These are phyloP conservation scores for Pterophyllum scalare DNA, from an alignment of 2,113 vertebrate genomes.

Conservation along the genomic window DNA sequence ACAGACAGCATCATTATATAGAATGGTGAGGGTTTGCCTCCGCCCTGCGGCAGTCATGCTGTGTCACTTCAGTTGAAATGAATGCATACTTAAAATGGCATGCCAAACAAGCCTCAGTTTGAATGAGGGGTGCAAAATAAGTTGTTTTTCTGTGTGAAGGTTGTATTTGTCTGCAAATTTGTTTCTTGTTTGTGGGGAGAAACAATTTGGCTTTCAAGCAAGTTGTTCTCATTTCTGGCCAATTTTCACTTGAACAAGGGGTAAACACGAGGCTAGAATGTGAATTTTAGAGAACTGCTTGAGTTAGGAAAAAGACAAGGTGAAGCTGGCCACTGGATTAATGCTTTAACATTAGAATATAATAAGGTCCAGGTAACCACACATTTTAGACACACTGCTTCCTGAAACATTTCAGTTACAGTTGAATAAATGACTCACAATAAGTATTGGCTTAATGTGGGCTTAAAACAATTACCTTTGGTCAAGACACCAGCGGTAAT, in stretches of 20 bases:
- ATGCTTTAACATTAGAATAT: not conserved
- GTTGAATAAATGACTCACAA: not conserved
- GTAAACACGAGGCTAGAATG: not conserved
- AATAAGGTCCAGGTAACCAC: not conserved
- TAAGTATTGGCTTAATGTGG: not conserved
- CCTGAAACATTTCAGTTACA: not conserved
- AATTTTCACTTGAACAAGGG: not conserved
- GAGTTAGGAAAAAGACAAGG: not conserved
- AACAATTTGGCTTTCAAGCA: slow-evolving; percentile 11
- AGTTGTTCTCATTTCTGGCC: not conserved
- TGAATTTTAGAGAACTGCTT: not conserved
- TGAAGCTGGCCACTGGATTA: not conserved
- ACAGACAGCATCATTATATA: slow-evolving; percentile 57
- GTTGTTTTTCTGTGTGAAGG: not conserved
- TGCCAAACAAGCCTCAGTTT: slow-evolving; percentile 36
- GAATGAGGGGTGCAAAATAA: slow-evolving; percentile 31
- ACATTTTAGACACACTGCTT: not conserved
- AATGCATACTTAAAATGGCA: slow-evolving; percentile 32
- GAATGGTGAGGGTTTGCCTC: slow-evolving; percentile 19
- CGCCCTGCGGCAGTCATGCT: slow-evolving; percentile 27
- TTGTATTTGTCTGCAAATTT: not conserved
- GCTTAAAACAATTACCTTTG: not conserved
- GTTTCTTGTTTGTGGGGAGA: not conserved
- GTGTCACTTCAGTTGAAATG: slow-evolving; percentile 22
- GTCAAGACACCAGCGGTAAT: not conserved